phyloP scores from a whole-genome alignment of 2,113 vertebrate species.

The Hirundichthys speculiger region DNA sequence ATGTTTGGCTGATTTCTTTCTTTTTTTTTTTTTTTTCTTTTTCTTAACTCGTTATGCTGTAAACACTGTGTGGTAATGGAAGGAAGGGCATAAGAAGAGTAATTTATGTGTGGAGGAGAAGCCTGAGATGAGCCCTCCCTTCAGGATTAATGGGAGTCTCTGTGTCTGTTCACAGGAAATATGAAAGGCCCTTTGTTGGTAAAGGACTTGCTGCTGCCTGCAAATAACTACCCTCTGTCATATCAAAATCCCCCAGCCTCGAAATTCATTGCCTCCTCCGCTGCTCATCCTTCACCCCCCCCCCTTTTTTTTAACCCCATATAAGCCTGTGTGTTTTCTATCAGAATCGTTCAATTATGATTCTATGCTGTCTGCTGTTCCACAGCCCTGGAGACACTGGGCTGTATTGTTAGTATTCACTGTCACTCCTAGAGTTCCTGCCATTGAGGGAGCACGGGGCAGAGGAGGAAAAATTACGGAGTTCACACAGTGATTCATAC shows the following conservation, averaged over 20 bases:
- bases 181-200: constrained; percentile 81
- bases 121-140: constrained; percentile 73
- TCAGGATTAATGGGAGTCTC: constrained; percentile 77
- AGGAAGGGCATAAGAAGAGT: constrained; percentile 72
- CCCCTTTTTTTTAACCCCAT: constrained; percentile 22
- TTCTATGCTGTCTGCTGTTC: constrained; percentile 61
- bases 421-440: constrained; percentile 59
- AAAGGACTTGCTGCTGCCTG: constrained; percentile 74
- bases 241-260: constrained; percentile 76
- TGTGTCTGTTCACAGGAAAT: constrained; percentile 80
- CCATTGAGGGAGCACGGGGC: constrained; percentile 40
- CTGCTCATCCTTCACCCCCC: constrained; percentile 73
- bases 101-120: constrained; percentile 77
- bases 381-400: constrained; percentile 60
- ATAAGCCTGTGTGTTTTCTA: constrained; percentile 73
- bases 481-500: constrained; percentile 57
- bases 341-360: constrained; percentile 76
- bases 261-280: constrained; percentile 75
- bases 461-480: constrained; percentile 34
- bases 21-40: constrained; percentile 64
- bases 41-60: constrained; percentile 56
- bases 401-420: constrained; percentile 71
- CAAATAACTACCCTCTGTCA: constrained; percentile 78
- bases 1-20: constrained; percentile 61
- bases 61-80: constrained; percentile 70